Percentiles rank a stretch among this genome's conserved stretches.
phyloP scores from a whole-genome alignment of 92 coral and sea anemone species.

The Isaurus tuberculatus region DNA sequence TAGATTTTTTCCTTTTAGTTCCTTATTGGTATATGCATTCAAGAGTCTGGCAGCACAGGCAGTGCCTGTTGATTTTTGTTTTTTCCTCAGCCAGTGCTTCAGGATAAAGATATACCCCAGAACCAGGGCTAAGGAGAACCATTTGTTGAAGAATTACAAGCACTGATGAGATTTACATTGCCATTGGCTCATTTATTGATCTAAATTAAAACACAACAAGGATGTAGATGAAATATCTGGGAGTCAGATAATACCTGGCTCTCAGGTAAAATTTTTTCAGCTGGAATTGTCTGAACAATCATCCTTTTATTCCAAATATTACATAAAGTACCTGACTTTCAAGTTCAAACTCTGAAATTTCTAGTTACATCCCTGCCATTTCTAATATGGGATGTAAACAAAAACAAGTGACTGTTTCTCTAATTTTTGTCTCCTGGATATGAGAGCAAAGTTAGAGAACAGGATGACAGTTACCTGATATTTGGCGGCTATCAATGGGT shows the following conservation, averaged over 20 bases:
- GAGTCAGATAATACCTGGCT: background rate
- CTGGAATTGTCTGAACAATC: background rate
- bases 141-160: conserved; percentile 2
- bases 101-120: background rate
- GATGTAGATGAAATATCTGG: background rate
- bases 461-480: conserved; percentile 14
- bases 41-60: background rate
- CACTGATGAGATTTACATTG: background rate
- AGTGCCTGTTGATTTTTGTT: background rate
- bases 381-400: background rate
- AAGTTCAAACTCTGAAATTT: conserved; percentile 2
- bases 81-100: background rate
- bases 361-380: background rate
- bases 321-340: background rate
- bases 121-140: conserved; percentile 9
- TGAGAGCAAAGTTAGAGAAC: background rate
- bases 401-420: background rate
- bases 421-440: conserved; percentile 2
- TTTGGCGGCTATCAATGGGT: conserved; percentile 17
- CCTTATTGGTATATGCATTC: background rate
- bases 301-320: background rate
- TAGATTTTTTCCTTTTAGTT: conserved; percentile 1
- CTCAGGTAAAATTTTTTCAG: background rate
- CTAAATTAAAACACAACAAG: background rate
- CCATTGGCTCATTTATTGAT: background rate